Base-by-base conservation (phyloP, 2,888 invertebrate genomes). In the Ashinkailepas kermadecensis region DNA sequence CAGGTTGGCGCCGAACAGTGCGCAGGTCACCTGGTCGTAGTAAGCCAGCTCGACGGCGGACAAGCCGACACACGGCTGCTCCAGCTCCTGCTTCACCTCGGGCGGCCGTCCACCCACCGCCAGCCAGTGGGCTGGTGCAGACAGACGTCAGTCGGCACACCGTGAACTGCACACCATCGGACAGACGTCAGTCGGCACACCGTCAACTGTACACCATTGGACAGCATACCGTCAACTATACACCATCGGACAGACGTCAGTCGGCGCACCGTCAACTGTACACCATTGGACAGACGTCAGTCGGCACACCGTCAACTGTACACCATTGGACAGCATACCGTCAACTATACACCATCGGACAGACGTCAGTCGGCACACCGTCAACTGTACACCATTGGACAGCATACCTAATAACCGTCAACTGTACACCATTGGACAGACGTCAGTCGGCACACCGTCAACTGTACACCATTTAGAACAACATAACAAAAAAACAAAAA, bases 41-140 rank as follows among this genome's bases (percentile, higher is more conserved):
- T 79, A 79, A 58, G 12, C 58, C 13, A 23, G n/a, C 58, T 79
- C 23, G 9, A 12, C 79, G 58, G 25, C 58, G 13, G 58, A 25
- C 13, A 59, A 25, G 7, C 7, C 4, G 23, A 7, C 23, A 21
- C 8, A 2, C 79, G 57, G 23, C 58, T 23, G 58, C 12, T 58
- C 58, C 23, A n/a, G 23, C n/a, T 79, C 58, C 7, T 23, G 23
- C 79, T 79, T 79, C 7, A 79, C 79, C 9, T 79, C 79, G 23
- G 23, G 18, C 23, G 8, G 58, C 13, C 79, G 57, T 1, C 79
- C 79, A 7, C 58, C 79, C 58, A 79, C 58, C 25, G 18, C 58
- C 79, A 79, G 58, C 79, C 79, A 79, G 58, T 58, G 58, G 12
- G 58, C 79, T 79, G 58, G 15, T 15, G 18, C n/a, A 78, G 21